phyloP scores from a whole-genome alignment of 2,797 vertebrate genomes.

The Eurystomus glaucurus region DNA sequence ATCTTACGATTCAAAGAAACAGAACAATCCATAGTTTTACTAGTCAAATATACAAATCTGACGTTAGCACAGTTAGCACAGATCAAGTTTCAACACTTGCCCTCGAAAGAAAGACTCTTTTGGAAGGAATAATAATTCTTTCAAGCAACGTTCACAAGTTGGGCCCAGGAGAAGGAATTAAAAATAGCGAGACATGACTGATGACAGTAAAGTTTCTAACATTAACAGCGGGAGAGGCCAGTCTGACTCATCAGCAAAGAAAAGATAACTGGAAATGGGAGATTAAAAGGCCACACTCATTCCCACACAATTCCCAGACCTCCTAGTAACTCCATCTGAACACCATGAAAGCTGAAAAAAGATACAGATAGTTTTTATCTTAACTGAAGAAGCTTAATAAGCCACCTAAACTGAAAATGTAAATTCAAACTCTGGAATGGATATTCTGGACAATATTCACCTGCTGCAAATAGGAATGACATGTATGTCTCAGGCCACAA shows the following conservation, averaged over 20 bases:
- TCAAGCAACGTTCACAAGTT: background rate
- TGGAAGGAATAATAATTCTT: background rate
- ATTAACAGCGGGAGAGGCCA: background rate
- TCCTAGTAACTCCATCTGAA: background rate
- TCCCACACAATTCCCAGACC: conserved; percentile 26
- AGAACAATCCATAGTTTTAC: background rate
- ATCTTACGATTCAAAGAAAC: background rate
- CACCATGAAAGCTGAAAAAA: background rate
- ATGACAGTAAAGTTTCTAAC: background rate
- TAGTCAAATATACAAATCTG: background rate
- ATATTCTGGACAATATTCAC: background rate
- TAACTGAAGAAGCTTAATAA: background rate
- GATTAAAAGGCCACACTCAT: conserved; percentile 18
- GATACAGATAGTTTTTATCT: background rate
- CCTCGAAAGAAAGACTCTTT: background rate
- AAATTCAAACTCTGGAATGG: background rate
- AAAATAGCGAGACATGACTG: conserved; percentile 20
- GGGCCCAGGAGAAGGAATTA: background rate
- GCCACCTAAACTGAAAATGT: background rate
- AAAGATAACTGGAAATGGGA: conserved; percentile 14
- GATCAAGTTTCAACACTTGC: background rate
- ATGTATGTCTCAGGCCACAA: background rate
- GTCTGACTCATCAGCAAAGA: conserved; percentile 14
- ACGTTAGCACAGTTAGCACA: background rate
- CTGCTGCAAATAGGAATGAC: background rate